Percentiles rank a stretch among this genome's conserved stretches.
These are phyloP conservation scores for Cyphotilapia sp. DNA, from an alignment of 2,113 vertebrate genomes.

Conservation along the genomic window DNA sequence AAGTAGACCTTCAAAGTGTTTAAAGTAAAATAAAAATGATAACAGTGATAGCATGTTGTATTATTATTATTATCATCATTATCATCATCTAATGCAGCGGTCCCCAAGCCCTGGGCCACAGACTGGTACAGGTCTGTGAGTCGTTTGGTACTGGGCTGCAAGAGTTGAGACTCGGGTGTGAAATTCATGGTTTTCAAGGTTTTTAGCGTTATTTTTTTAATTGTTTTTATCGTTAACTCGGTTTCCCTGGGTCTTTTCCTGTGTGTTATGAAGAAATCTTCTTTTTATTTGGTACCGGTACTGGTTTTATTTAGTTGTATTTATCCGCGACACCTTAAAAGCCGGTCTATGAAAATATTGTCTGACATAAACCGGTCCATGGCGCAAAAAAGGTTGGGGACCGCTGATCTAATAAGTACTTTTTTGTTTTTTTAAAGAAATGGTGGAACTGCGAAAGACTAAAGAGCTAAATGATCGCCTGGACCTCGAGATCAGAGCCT, in stretches of 20 bases:
- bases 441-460: constrained; percentile 64
- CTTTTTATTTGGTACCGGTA: not conserved
- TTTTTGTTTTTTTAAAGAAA: constrained; percentile 55
- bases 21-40: not conserved
- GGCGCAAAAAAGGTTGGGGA: not conserved
- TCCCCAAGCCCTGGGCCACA: not conserved
- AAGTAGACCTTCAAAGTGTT: not conserved
- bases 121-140: not conserved
- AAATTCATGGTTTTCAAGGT: not conserved
- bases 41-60: not conserved
- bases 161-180: not conserved
- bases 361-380: not conserved
- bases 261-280: not conserved
- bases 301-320: not conserved
- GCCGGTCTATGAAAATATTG: not conserved
- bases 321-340: not conserved
- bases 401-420: not conserved
- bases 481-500: constrained; percentile 75
- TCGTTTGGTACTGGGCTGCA: not conserved
- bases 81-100: not conserved
- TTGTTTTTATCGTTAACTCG: not conserved
- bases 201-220: not conserved
- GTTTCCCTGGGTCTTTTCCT: not conserved
- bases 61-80: not conserved
- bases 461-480: constrained; percentile 75